These are phyloP conservation scores for Halichoeres trimaculatus DNA, from an alignment of 2,113 vertebrate species.

Conservation along the genomic window DNA sequence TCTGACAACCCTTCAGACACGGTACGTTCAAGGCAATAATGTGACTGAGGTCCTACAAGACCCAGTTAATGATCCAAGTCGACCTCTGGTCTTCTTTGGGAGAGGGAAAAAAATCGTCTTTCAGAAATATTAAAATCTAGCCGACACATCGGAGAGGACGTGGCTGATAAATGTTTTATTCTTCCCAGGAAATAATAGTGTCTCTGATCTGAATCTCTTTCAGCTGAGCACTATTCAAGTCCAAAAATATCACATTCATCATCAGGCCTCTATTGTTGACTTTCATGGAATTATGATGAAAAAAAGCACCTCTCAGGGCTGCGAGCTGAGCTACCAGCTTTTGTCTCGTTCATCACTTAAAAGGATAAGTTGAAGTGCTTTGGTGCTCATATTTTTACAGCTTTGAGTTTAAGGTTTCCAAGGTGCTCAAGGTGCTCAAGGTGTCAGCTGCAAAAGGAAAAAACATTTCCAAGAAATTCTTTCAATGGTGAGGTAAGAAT, in stretches of 20 bases:
- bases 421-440: constrained; percentile 29
- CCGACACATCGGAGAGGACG: background rate
- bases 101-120: background rate
- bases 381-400: background rate
- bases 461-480: constrained; percentile 24
- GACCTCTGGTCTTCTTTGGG: too few relatives aligned
- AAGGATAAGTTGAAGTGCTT: background rate
- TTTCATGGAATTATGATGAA: background rate
- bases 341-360: background rate
- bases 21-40: background rate
- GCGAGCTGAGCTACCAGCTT: background rate
- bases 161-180: background rate
- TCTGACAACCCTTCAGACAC: background rate
- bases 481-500: background rate
- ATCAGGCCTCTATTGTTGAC: background rate
- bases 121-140: background rate
- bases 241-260: background rate
- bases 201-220: background rate
- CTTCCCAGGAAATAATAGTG: background rate
- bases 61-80: too few relatives aligned
- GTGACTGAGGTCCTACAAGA: background rate
- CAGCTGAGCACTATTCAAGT: background rate
- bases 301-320: background rate
- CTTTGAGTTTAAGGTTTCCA: constrained; percentile 30
- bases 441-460: constrained; percentile 1